Evolutionary conservation across 2,888 invertebrate genomes (phyloP), one percentile per base, ranked within the genome.

Genomic region (Ectobius pallidus): DNA sequence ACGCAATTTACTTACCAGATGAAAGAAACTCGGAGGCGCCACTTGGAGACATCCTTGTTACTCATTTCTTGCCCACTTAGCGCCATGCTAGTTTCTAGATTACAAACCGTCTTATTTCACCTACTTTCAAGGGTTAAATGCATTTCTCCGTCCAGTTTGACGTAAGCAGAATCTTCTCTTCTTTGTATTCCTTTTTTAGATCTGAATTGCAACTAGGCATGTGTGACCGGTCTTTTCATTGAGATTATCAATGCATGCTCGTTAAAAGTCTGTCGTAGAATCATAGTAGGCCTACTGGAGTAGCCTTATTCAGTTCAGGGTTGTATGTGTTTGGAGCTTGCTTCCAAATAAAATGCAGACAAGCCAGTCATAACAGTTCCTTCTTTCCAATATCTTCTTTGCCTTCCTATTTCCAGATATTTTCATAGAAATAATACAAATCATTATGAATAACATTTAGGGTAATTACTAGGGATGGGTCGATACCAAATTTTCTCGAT

Each of bases 21-120:
- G 58, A 58, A 58, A n/a, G 30, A 16, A 22, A 58, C 30, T n/a
- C 4, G 25, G 58, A 30, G 58, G 30, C 27, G 58, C 58, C 58
- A 58, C 58, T 58, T 30, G 58, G 58, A 27, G 30, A n/a, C 58
- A 25, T 58, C 30, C 58, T 58, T 14, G 22, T 52, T 58, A 30
- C 32, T 58, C 30, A 58, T 58, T 25, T 58, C 58, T 9, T 52
- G 58, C n/a, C 30, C 58, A 58, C 58, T 58, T 58, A 30, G 52
- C 52, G 30, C 58, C 58, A 30, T 16, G 52, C 16, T 30, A 34
- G 58, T 25, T 30, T 9, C 16, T 32, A 58, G 30, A 58, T 58
- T 58, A 58, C 2, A 14, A 55, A 55, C 7, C 55, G 16, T 25
- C 25, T 30, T 58, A 30, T 58, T 25, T 30, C 58, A 58, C 58